phyloP scores from a whole-genome alignment of 2,888 invertebrate genomes.

The Electrophaes corylata region DNA sequence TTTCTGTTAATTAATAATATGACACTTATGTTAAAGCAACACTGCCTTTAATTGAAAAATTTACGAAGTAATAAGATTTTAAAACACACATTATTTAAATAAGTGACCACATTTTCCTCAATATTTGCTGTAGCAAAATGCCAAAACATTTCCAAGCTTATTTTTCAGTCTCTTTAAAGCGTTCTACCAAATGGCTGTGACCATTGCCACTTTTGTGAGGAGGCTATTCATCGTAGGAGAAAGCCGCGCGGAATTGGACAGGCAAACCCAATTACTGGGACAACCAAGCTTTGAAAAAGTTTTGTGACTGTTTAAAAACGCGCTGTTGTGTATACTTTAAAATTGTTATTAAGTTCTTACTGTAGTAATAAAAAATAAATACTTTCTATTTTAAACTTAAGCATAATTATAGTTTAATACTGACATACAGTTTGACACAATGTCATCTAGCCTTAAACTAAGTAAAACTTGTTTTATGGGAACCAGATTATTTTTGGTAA shows the following conservation, averaged over 20 bases:
- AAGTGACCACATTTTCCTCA: slow-evolving; percentile 13
- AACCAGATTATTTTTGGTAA: too few relatives aligned
- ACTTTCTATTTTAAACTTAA: too few relatives aligned
- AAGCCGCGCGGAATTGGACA: slow-evolving; percentile 34
- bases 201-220: slow-evolving; percentile 31
- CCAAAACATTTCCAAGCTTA: slow-evolving; percentile 5
- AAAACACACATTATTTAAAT: not conserved
- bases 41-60: not conserved
- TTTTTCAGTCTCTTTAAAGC: slow-evolving; percentile 18
- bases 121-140: slow-evolving; percentile 7
- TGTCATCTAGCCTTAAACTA: too few relatives aligned
- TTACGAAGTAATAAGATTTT: not conserved
- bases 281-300: slow-evolving; percentile 22
- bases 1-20: not conserved
- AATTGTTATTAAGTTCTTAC: not conserved
- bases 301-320: slow-evolving; percentile 19
- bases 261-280: slow-evolving; percentile 39
- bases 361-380: not conserved
- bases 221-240: slow-evolving; percentile 23
- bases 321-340: slow-evolving; percentile 2
- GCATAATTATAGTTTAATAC: too few relatives aligned
- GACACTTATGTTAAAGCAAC: not conserved
- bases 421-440: too few relatives aligned
- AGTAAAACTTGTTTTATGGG: too few relatives aligned
- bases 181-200: slow-evolving; percentile 20